phyloP scores from a whole-genome alignment of 2,797 vertebrate genomes.

The Acropternis orthonyx region DNA sequence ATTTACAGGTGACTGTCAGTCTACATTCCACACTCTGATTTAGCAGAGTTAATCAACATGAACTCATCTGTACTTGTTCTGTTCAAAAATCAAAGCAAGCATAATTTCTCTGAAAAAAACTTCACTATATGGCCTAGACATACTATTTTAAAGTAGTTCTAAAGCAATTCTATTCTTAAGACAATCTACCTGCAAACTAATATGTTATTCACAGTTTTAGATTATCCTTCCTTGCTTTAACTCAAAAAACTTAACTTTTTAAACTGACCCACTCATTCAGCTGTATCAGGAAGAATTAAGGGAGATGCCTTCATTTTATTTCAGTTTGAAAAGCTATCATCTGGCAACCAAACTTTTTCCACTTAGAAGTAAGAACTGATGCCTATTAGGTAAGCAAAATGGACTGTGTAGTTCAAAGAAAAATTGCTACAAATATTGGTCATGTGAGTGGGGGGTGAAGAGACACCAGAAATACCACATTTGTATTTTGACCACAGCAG shows the following conservation, averaged over 20 bases:
- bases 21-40: neutral
- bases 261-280: neutral
- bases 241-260: neutral
- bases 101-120: neutral
- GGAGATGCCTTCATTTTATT: neutral
- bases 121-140: neutral
- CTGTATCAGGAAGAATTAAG: neutral
- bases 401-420: neutral
- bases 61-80: neutral
- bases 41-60: neutral
- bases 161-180: neutral
- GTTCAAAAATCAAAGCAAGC: neutral
- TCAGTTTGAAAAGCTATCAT: neutral
- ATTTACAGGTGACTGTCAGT: neutral
- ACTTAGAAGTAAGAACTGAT: neutral
- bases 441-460: fast-evolving
- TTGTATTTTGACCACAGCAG: neutral
- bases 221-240: neutral
- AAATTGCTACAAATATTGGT: neutral
- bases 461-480: neutral
- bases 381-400: neutral
- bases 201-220: neutral
- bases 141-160: neutral
- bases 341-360: neutral
- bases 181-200: neutral